Conservation (phyloP, 1,140 invertebrate genomes). For the Rhynchophorus ferrugineus region DNA sequence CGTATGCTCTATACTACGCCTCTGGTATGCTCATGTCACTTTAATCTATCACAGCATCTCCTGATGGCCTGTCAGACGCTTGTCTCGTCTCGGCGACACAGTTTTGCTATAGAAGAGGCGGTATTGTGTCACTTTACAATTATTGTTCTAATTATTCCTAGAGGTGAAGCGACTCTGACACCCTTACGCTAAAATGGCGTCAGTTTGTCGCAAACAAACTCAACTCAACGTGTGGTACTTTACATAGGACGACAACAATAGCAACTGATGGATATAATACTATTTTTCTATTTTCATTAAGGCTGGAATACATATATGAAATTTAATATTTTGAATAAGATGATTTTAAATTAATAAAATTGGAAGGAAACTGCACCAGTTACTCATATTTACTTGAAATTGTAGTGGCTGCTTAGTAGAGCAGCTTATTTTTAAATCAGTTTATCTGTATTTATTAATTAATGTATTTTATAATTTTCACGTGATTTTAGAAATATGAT, state of each 20-base stretch:
- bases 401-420: too few species aligned
- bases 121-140: conserved; percentile 23
- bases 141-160: conserved; percentile 22
- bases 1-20: neutral
- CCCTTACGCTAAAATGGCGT: conserved; percentile 12
- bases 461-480: too few species aligned
- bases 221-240: neutral
- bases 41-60: conserved; percentile 19
- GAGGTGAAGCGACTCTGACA: conserved; percentile 20
- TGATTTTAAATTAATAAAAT: too few species aligned
- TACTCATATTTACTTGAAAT: too few species aligned
- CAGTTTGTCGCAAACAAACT: neutral
- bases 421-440: too few species aligned
- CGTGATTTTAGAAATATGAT: too few species aligned
- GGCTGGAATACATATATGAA: neutral
- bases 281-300: neutral
- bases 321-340: too few species aligned
- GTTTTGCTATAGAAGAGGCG: conserved; percentile 19
- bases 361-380: too few species aligned
- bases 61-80: conserved; percentile 13
- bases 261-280: neutral
- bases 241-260: neutral
- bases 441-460: too few species aligned
- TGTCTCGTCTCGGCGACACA: conserved; percentile 9
- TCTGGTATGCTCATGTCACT: conserved; percentile 11